phyloP scores from a whole-genome alignment of 2,113 vertebrate species.

The Python bivittatus region DNA sequence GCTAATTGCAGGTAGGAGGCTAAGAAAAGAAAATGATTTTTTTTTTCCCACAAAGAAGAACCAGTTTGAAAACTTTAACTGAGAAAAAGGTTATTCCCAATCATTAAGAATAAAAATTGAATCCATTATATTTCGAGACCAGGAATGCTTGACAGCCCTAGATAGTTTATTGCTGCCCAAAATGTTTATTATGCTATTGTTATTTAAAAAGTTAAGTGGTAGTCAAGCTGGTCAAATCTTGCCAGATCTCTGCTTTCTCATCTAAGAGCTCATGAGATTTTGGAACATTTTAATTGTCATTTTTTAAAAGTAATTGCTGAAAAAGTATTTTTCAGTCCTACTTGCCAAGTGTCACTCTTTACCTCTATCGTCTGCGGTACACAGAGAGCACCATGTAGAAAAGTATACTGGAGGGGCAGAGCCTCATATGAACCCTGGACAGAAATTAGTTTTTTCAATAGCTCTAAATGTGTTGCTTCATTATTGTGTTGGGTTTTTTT shows the following conservation, averaged over 20 bases:
- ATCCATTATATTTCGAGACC: not conserved
- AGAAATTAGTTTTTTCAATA: not conserved
- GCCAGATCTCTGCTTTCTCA: not conserved
- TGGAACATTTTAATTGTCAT: not conserved
- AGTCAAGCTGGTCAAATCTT: not conserved
- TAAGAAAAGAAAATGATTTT: not conserved
- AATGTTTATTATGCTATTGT: not conserved
- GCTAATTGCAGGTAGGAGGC: not conserved
- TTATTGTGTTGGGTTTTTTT: not conserved
- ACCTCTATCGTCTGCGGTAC: not conserved
- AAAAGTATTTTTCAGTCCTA: not conserved
- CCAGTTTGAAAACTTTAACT: not conserved
- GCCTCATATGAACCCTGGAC: not conserved
- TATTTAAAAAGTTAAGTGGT: not conserved
- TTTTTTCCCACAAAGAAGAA: not conserved
- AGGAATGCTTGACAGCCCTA: not conserved
- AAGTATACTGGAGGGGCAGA: not conserved
- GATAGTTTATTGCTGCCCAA: not conserved
- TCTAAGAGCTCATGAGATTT: not conserved
- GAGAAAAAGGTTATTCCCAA: not conserved
- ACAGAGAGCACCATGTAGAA: not conserved
- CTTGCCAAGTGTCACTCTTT: not conserved
- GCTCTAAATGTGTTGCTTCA: not conserved
- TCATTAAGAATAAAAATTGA: not conserved
- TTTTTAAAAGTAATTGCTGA: not conserved